Evolutionary conservation across 2,797 vertebrate species (phyloP).

Genomic region (Phoxinus dragarum): DNA sequence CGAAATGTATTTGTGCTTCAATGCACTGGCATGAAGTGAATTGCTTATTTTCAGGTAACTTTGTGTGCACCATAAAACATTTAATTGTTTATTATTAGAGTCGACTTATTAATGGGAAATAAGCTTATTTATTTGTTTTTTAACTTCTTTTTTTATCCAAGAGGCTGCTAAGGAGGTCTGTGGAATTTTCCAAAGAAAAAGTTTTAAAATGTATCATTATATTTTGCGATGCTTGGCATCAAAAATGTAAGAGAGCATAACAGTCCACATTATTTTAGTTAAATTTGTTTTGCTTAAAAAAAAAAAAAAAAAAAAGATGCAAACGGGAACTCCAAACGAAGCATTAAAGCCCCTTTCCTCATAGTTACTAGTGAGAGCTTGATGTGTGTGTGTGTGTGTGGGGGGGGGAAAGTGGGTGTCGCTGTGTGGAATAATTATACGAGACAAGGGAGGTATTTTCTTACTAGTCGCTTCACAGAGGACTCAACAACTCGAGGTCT

Average conservation of each 20-base stretch:
- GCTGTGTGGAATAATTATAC: slow-evolving; percentile 54
- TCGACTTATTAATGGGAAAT: not conserved
- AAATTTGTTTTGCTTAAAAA: not conserved
- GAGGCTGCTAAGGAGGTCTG: not conserved
- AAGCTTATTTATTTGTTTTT: not conserved
- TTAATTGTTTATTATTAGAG: not conserved
- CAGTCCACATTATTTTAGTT: no score
- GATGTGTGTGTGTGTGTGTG: slow-evolving; percentile 41
- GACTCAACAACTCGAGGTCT: slow-evolving; percentile 16
- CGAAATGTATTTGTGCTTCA: not conserved
- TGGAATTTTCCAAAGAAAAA: not conserved
- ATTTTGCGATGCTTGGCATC: not conserved
- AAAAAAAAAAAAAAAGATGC: slow-evolving; percentile 8
- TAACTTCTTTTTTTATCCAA: not conserved
- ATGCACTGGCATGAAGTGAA: not conserved
- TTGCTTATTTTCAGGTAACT: not conserved
- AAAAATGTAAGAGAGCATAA: not conserved
- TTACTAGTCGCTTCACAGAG: slow-evolving; percentile 16
- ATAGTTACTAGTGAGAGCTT: slow-evolving; percentile 48
- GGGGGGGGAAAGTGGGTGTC: slow-evolving; percentile 62
- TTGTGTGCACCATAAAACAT: not conserved
- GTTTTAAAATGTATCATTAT: no score
- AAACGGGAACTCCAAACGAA: slow-evolving; percentile 53
- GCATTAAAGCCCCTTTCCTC: slow-evolving; percentile 41
- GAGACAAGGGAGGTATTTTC: slow-evolving; percentile 46